phyloP scores from a whole-genome alignment of 2,797 vertebrate species.

The Phrynocephalus vlangalii region DNA sequence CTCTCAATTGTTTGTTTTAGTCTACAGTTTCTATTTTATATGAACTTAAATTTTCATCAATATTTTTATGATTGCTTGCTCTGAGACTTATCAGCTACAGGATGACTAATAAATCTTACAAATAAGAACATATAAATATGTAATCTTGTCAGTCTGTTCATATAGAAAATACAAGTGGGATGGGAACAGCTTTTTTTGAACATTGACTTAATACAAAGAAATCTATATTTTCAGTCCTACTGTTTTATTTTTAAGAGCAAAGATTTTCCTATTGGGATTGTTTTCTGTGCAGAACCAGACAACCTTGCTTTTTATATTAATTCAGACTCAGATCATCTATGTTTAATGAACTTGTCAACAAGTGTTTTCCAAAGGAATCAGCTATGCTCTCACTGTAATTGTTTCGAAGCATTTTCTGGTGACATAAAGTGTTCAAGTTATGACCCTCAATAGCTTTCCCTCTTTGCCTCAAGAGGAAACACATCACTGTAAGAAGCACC shows the following conservation, averaged over 20 bases:
- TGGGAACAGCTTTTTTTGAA: background rate
- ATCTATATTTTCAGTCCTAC: background rate
- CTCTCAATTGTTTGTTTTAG: too few species aligned
- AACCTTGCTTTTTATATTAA: background rate
- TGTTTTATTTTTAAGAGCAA: too few species aligned
- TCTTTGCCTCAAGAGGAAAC: too few species aligned
- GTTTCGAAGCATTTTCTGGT: background rate
- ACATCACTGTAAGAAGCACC: background rate
- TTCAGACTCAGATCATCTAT: background rate
- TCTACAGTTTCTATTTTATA: too few species aligned
- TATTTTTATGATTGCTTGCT: too few species aligned
- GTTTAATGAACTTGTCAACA: background rate
- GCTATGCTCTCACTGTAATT: background rate
- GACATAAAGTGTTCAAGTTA: background rate
- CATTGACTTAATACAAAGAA: too few species aligned
- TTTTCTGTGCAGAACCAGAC: too few species aligned
- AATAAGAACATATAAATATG: background rate
- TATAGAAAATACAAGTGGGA: background rate
- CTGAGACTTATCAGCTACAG: too few species aligned
- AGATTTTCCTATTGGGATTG: too few species aligned
- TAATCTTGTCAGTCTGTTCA: background rate
- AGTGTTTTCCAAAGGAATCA: slow-evolving; percentile 1
- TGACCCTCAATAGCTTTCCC: background rate
- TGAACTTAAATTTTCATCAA: too few species aligned
- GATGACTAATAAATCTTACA: too few species aligned